Percentiles rank a stretch among this genome's conserved stretches.
Evolutionary conservation across 2,888 invertebrate genomes (phyloP).

Genomic region (Apotomis turbidana): DNA sequence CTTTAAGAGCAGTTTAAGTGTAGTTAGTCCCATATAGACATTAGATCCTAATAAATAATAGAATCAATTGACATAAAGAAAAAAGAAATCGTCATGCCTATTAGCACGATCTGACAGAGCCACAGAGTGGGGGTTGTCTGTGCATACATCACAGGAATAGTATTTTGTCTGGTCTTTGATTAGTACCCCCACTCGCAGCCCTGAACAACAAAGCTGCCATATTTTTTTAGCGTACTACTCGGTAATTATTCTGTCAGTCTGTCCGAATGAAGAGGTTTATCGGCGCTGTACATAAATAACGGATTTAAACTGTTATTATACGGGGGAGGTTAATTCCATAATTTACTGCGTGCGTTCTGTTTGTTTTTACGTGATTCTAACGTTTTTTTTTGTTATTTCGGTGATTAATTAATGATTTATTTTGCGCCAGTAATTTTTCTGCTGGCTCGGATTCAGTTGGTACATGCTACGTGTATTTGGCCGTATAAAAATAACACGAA

Average conservation of each 20-base stretch:
- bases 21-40: no score
- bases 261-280: conserved; percentile 32
- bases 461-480: no score
- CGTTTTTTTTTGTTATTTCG: conserved; percentile 13
- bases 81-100: no score
- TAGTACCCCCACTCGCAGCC: conserved; percentile 19
- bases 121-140: no score
- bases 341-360: conserved; percentile 28
- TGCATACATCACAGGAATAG: neutral
- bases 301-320: conserved; percentile 36
- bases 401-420: conserved; percentile 8
- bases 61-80: no score
- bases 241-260: conserved; percentile 51
- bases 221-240: conserved; percentile 47
- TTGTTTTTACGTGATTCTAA: conserved; percentile 8
- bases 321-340: conserved; percentile 32
- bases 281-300: conserved; percentile 33
- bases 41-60: no score
- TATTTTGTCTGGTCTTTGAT: conserved; percentile 6
- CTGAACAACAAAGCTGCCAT: conserved; percentile 15
- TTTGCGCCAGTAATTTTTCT: neutral
- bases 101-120: no score
- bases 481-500: no score
- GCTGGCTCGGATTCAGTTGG: neutral
- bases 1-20: no score